Conservation (phyloP, 2,888 invertebrate genomes). For the Idaea straminata region DNA sequence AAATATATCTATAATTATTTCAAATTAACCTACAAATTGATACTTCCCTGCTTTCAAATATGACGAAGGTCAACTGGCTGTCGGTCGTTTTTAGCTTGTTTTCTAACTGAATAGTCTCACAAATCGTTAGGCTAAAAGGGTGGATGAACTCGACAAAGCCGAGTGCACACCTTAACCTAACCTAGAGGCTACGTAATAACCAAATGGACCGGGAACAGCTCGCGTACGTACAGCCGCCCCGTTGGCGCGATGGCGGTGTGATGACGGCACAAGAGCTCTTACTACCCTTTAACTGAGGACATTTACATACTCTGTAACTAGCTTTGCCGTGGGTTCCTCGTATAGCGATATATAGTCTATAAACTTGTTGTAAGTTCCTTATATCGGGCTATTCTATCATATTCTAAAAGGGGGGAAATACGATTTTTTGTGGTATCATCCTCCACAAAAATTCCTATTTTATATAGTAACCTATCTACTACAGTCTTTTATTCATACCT, state of each 20-base stretch:
- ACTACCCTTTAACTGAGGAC: neutral
- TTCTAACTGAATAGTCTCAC: neutral
- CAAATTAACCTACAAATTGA: too few relatives aligned
- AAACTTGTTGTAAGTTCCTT: too few relatives aligned
- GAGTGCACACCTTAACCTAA: constrained; percentile 10
- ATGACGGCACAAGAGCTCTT: neutral
- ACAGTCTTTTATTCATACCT: too few relatives aligned
- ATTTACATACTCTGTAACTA: neutral
- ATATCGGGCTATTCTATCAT: too few relatives aligned
- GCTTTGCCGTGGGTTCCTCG: neutral
- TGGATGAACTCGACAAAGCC: constrained; percentile 18
- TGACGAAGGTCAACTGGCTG: too few relatives aligned
- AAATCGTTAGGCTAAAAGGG: constrained; percentile 7
- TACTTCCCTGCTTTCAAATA: too few relatives aligned
- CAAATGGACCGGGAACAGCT: constrained; percentile 25
- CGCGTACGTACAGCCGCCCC: neutral
- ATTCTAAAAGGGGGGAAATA: too few relatives aligned
- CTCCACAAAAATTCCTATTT: too few relatives aligned
- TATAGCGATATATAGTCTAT: too few relatives aligned
- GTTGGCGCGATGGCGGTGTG: neutral
- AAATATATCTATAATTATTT: too few relatives aligned
- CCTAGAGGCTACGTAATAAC: constrained; percentile 26
- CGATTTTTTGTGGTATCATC: too few relatives aligned
- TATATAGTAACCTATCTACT: too few relatives aligned
- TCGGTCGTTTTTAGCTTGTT: neutral